Conservation (phyloP, 2,113 vertebrate species). For the Psettodes erumei region DNA sequence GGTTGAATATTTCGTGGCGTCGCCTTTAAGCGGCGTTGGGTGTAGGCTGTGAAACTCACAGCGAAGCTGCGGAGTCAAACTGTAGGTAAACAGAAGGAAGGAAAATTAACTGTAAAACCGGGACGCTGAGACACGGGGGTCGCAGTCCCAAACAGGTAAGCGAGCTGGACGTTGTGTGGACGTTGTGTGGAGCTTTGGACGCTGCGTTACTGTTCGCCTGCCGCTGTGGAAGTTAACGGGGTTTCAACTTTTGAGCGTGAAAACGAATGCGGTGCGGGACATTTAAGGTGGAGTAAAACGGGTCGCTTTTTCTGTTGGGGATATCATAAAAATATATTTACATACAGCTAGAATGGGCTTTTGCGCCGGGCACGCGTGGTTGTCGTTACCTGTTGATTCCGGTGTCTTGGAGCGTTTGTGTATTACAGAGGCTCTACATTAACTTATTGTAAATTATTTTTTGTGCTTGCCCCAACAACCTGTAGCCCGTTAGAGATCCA, state of each 20-base stretch:
- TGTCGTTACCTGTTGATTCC: conserved; percentile 15
- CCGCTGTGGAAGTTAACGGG: not conserved
- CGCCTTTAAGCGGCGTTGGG: conserved; percentile 82
- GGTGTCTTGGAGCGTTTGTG: not conserved
- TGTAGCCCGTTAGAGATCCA: too few relatives aligned
- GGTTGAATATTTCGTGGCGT: conserved; percentile 11
- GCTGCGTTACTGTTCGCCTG: not conserved
- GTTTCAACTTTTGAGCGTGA: conserved; percentile 30
- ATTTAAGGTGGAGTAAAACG: conserved; percentile 22
- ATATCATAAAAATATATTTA: too few relatives aligned
- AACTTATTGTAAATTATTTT: too few relatives aligned
- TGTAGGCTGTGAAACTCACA: conserved; percentile 68
- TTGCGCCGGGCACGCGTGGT: not conserved
- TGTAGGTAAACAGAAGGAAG: conserved; percentile 57
- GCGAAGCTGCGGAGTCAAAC: conserved; percentile 69
- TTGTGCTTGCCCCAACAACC: not conserved
- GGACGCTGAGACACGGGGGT: not conserved
- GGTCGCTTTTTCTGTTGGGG: not conserved
- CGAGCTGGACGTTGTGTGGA: too few relatives aligned
- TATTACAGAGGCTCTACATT: not conserved
- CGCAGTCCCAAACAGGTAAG: conserved; percentile 38
- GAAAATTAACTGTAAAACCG: conserved; percentile 9
- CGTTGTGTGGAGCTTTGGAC: too few relatives aligned
- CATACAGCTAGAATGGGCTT: too few relatives aligned
- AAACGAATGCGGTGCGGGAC: conserved; percentile 14